Base-by-base conservation (phyloP, 2,888 invertebrate genomes). In the Polymixis flavicincta region DNA sequence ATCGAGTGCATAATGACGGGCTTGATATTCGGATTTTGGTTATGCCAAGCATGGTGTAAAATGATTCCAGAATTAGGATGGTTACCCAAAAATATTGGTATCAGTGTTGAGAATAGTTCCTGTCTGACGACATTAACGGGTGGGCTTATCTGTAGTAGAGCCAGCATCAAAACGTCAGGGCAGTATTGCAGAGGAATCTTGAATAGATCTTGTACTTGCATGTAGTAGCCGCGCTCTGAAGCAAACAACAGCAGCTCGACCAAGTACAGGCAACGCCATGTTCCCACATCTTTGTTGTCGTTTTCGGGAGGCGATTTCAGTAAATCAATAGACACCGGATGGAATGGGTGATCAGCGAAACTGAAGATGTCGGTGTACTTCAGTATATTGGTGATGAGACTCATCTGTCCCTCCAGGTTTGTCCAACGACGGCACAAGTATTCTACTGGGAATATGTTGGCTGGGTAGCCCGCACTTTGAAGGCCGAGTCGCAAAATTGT, bases 61-160 rank as follows among this genome's bases (percentile, higher is more conserved):
- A 99, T 98, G n/a, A 99, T 98, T 45, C 98, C 99, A 0, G 99
- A 99, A 94, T 99, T 99, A 0, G 99, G 99, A 96, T 99, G 99
- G 95, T 99, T 99, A 55, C 98, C 98, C 74, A 99, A 96, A 95
- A 99, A 99, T 87, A 99, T 98, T 5, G 99, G 99, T 92, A 99
- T 98, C 54, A 99, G 95, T 71, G 97, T 98, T 64, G 98, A 97
- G 84, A 99, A 97, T 74, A 99, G 95, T 91, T 99, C 99, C 94
- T 99, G 98, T 76, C 99, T 97, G 59, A 98, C 95, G 59, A 97
- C 97, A 6, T 98, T 98, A 61, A 98, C 96, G 0, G 98, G 98
- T 82, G 98, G 98, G 91, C 97, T 98, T 67, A 99, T 98, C 94
- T 99, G 99, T 64, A 99, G 94, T 79, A 99, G 94, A 0, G 98